phyloP scores from a whole-genome alignment of 2,113 vertebrate species.

The Rhinolophus sinicus region DNA sequence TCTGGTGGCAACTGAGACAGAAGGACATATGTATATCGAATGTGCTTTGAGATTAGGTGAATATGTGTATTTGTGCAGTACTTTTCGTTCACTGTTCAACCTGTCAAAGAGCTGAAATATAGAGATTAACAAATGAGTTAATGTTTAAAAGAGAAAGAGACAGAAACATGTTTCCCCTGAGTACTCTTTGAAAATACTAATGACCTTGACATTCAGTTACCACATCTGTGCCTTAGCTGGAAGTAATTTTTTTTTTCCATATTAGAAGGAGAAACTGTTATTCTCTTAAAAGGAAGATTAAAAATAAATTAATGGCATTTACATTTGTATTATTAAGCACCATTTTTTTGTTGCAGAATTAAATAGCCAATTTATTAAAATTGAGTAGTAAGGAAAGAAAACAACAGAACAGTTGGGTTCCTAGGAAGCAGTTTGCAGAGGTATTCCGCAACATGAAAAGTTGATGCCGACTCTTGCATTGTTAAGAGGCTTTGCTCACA shows the following conservation, averaged over 20 bases:
- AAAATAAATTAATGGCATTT: conserved; percentile 12
- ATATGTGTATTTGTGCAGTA: background rate
- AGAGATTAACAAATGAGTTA: conserved; percentile 29
- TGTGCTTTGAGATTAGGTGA: conserved; percentile 40
- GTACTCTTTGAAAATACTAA: conserved; percentile 47
- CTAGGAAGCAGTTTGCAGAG: conserved; percentile 37
- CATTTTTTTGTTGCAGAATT: background rate
- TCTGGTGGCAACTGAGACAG: background rate
- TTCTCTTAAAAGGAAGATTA: conserved; percentile 18
- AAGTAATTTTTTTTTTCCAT: background rate
- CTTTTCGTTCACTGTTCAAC: conserved; percentile 42
- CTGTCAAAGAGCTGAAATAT: conserved; percentile 48
- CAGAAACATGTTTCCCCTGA: background rate
- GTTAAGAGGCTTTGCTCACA: conserved; percentile 59
- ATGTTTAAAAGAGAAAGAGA: conserved; percentile 41
- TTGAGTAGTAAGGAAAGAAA: background rate
- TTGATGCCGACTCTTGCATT: background rate
- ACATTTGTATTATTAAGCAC: background rate
- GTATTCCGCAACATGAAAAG: background rate
- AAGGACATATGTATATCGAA: background rate
- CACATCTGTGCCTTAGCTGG: conserved; percentile 58
- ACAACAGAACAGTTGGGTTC: background rate
- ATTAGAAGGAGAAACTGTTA: background rate
- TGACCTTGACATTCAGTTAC: conserved; percentile 50
- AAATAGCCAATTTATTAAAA: conserved; percentile 48